phyloP scores from a whole-genome alignment of 2,113 vertebrate species.

The Pterocles gutturalis region DNA sequence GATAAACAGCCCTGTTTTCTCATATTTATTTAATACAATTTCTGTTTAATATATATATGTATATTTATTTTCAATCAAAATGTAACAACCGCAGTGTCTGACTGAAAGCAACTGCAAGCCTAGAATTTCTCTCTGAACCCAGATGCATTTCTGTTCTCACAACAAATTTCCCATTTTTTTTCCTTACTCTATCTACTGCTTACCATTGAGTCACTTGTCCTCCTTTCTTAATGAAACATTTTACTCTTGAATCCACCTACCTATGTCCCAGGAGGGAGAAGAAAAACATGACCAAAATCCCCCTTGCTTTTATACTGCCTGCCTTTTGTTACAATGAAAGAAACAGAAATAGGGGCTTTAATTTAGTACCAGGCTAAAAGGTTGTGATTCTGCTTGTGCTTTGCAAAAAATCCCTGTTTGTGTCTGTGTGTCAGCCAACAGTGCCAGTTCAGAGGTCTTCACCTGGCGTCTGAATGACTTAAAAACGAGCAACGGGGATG shows the following conservation, averaged over 20 bases:
- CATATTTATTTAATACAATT: not conserved
- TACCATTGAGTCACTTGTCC: not conserved
- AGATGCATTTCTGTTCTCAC: not conserved
- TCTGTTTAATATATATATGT: not conserved
- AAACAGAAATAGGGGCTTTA: not conserved
- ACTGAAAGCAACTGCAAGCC: not conserved
- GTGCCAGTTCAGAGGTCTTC: not conserved
- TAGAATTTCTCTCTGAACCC: not conserved
- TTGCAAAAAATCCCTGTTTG: not conserved
- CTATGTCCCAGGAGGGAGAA: accelerated
- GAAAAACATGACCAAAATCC: not conserved
- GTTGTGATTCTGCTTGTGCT: not conserved
- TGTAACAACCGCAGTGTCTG: not conserved
- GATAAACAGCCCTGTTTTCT: not conserved
- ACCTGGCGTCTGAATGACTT: not conserved
- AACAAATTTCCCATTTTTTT: not conserved
- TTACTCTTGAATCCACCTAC: not conserved
- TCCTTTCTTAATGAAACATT: accelerated
- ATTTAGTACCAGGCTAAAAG: not conserved
- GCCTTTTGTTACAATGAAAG: not conserved
- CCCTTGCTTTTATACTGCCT: not conserved
- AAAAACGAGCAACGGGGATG: accelerated
- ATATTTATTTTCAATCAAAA: not conserved
- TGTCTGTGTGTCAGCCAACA: not conserved
- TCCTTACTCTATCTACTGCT: not conserved